Base-by-base conservation (phyloP, 92 coral and sea anemone genomes). In the Porites rus region DNA sequence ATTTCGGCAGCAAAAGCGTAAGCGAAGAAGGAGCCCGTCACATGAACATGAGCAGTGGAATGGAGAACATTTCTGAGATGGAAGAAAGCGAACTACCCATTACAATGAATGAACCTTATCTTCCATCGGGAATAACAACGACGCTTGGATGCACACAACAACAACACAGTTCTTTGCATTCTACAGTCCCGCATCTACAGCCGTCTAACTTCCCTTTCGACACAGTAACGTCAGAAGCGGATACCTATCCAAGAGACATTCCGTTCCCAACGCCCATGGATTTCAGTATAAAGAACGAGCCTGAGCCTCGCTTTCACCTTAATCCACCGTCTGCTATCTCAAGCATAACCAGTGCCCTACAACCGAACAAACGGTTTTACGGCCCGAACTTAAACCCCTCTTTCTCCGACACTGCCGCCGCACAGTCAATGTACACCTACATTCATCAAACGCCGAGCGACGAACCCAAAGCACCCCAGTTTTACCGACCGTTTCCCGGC, bases 401-500 rank as follows among this genome's bases (percentile, higher is more conserved):
- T 16, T 93, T 90, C 74, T 81, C 94, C 75, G 98, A 95, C 77
- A 74, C 90, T 4, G 80, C 93, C 76, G 86, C 93, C 59, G 22
- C 91, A 9, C 93, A 89, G 46, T 88, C 96, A 61, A 90, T 92
- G 95, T 94, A 94, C 83, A 93, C 86, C 52, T 95, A 95, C 82
- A 93, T 90, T 69, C 98, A 88, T 21, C 92, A 89, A 77, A 84
- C 92, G 8, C 85, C 91, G 59, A 88, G 84, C 78, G 91, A 88
- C 84, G 92, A 91, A 65, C 87, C 92, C 19, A 95, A 95, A 82
- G 83, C 87, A 8, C 83, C 98, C 69, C 98, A 95, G 88, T 91
- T 93, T 75, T 95, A 90, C 92, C 92, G 93, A 67, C 95, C 93
- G 66, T 94, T 87, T 87, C 93, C 95, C 51, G 83, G 96, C 16